These are phyloP conservation scores for Neodiprion virginianus DNA, from an alignment of 1,140 invertebrate species.

Conservation along the genomic window DNA sequence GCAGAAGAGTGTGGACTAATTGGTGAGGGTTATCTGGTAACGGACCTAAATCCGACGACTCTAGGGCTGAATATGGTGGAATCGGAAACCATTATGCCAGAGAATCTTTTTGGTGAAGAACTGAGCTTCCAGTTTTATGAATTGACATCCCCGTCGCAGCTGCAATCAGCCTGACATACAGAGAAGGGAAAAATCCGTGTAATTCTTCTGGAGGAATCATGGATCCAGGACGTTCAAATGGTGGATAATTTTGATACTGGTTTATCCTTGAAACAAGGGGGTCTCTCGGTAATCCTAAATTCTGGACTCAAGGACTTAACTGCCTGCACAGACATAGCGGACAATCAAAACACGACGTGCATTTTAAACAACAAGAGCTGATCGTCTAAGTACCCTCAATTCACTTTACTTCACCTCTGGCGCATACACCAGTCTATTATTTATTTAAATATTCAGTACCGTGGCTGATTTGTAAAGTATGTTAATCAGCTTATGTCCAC, in stretches of 20 bases:
- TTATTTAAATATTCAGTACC: too few species aligned
- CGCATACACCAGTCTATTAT: too few species aligned
- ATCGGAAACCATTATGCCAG: slow-evolving; percentile 58
- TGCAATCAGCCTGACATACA: slow-evolving; percentile 57
- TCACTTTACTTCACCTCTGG: background rate
- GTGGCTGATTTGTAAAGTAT: background rate
- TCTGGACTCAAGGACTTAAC: too few species aligned
- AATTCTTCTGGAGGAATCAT: slow-evolving; percentile 41
- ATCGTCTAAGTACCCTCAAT: background rate
- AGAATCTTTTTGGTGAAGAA: slow-evolving; percentile 64
- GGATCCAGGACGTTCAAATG: slow-evolving; percentile 36
- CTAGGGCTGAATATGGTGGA: slow-evolving; percentile 62
- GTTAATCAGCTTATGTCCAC: background rate
- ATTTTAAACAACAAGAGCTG: background rate
- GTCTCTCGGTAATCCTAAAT: too few species aligned
- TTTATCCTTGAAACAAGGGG: too few species aligned
- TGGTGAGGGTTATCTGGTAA: slow-evolving; percentile 62
- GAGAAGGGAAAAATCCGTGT: slow-evolving; percentile 41
- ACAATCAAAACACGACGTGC: background rate
- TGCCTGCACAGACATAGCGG: background rate
- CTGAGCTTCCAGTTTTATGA: slow-evolving; percentile 65
- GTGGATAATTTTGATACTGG: slow-evolving; percentile 17
- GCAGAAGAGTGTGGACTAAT: slow-evolving; percentile 66
- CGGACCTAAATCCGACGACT: slow-evolving; percentile 62
- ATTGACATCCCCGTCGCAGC: slow-evolving; percentile 55